phyloP scores from a whole-genome alignment of 1,140 invertebrate species.

The Nasonia longicornis region DNA sequence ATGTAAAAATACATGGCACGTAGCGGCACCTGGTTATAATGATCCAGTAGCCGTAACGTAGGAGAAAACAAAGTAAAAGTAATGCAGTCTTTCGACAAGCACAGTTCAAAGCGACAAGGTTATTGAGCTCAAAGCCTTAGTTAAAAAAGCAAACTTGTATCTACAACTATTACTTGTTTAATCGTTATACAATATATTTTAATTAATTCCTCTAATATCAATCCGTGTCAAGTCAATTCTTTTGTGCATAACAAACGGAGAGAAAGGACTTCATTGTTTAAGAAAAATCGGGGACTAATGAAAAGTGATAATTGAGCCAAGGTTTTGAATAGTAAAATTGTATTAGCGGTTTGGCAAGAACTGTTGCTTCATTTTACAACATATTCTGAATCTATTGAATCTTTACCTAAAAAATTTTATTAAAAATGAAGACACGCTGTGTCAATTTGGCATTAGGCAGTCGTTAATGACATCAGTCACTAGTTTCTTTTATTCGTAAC shows the following conservation, averaged over 20 bases:
- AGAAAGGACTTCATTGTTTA: not conserved
- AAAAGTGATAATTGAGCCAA: constrained; percentile 22
- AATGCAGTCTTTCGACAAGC: constrained; percentile 26
- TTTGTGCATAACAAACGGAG: constrained; percentile 38
- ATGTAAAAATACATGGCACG: constrained; percentile 16
- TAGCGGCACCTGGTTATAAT: not conserved
- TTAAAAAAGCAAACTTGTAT: constrained; percentile 8
- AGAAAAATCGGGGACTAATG: not conserved
- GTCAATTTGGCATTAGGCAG: constrained; percentile 67
- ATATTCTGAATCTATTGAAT: constrained; percentile 33
- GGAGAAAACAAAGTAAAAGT: constrained; percentile 13
- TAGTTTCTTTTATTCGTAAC: constrained; percentile 37
- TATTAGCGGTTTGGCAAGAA: constrained; percentile 40
- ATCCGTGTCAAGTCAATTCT: constrained; percentile 26
- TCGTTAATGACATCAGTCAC: constrained; percentile 49
- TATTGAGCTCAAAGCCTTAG: not conserved
- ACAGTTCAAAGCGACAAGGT: constrained; percentile 18
- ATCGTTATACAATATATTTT: not conserved
- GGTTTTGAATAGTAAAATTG: constrained; percentile 28
- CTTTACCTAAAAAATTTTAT: constrained; percentile 46
- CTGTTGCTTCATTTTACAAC: constrained; percentile 30
- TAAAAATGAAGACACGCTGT: constrained; percentile 50
- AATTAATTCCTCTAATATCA: constrained; percentile 7
- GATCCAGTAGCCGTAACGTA: not conserved
- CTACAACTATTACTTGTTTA: not conserved